Percentiles rank a stretch among this genome's conserved stretches.
Conservation (phyloP, 2,888 invertebrate species). For the Microctonus hyperodae region DNA sequence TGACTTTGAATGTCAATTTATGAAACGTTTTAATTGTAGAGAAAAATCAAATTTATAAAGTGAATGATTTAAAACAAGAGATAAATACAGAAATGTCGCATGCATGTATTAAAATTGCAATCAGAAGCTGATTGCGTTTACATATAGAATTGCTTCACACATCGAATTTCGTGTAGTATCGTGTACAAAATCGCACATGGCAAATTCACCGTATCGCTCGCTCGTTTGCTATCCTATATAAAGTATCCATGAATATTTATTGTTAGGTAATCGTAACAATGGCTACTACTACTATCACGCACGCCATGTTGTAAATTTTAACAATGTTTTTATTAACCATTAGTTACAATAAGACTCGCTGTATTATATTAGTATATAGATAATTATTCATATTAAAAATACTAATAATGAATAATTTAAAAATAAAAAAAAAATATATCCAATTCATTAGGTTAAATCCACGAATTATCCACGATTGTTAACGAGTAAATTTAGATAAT, state of each 20-base stretch:
- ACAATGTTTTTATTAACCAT: neutral
- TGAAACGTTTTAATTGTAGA: too few relatives aligned
- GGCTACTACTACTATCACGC: neutral
- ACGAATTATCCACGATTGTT: constrained; percentile 13
- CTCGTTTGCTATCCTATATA: neutral
- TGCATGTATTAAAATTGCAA: constrained; percentile 21
- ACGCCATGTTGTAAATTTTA: neutral
- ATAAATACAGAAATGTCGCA: neutral
- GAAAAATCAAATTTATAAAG: neutral
- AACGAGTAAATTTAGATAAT: neutral
- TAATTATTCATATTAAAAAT: too few relatives aligned
- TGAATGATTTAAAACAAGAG: neutral
- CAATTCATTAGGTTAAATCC: too few relatives aligned
- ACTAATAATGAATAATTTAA: too few relatives aligned
- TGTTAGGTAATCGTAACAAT: constrained; percentile 9
- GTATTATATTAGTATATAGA: too few relatives aligned
- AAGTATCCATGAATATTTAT: constrained; percentile 18
- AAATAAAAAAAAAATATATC: too few relatives aligned
- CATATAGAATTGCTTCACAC: neutral
- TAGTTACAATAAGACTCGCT: too few relatives aligned
- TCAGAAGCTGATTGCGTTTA: constrained; percentile 24
- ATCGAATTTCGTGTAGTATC: constrained; percentile 7
- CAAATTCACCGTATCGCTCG: constrained; percentile 13
- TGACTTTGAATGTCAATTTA: neutral
- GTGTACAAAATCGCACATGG: constrained; percentile 15